These are phyloP conservation scores for Polypterus bichir DNA, from an alignment of 2,113 vertebrate genomes.

Conservation along the genomic window DNA sequence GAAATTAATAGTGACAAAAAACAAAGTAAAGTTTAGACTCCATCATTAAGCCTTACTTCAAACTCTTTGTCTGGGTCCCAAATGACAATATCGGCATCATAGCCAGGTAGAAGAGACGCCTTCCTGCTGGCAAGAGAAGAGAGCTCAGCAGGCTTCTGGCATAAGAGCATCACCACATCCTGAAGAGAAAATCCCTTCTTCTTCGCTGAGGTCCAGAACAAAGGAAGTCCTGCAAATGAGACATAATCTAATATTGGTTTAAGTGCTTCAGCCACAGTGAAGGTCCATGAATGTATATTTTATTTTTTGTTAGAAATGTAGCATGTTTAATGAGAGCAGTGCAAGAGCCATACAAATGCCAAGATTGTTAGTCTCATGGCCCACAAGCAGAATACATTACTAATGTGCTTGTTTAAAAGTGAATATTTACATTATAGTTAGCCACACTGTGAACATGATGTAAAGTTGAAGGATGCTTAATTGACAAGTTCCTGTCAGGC, in stretches of 20 bases:
- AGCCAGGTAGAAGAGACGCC: conserved; percentile 42
- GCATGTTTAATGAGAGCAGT: no score
- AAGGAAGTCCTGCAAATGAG: conserved; percentile 41
- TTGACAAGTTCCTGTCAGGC: no score
- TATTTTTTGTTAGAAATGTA: no score
- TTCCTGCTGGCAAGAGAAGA: conserved; percentile 47
- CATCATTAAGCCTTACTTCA: conserved; percentile 28
- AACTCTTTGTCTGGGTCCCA: conserved; percentile 64
- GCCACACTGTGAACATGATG: no score
- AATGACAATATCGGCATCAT: conserved; percentile 58
- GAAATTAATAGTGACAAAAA: not conserved
- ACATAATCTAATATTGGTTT: not conserved
- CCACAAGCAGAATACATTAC: no score
- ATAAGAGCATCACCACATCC: conserved; percentile 48
- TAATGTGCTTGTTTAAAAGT: no score
- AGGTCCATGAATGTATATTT: no score
- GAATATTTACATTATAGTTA: no score
- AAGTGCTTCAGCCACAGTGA: no score
- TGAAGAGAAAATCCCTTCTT: conserved; percentile 44
- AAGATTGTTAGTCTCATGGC: no score
- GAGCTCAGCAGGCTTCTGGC: conserved; percentile 47
- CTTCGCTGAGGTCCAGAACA: conserved; percentile 61
- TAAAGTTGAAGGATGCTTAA: no score
- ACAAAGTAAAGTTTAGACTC: not conserved
- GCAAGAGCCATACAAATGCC: no score